These are phyloP conservation scores for Catotricha subobsoleta DNA, from an alignment of 2,888 invertebrate genomes.

Conservation along the genomic window DNA sequence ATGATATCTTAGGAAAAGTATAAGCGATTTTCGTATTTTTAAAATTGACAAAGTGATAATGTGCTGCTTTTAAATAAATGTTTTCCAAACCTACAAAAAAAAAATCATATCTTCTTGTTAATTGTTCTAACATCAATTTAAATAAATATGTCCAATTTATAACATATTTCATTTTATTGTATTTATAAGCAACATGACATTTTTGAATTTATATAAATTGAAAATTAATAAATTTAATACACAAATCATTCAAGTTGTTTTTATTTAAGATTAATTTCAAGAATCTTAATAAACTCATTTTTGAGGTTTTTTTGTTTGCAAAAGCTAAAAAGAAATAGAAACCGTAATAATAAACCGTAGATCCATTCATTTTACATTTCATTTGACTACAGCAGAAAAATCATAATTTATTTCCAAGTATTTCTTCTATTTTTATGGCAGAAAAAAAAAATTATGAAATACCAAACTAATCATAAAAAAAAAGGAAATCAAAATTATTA, in stretches of 20 bases:
- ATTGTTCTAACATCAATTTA: background rate
- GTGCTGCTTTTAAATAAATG: background rate
- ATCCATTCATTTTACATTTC: too few species aligned
- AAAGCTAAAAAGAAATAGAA: too few species aligned
- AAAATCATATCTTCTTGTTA: conserved; percentile 16
- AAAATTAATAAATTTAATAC: background rate
- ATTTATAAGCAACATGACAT: conserved; percentile 23
- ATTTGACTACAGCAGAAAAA: too few species aligned
- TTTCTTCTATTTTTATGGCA: too few species aligned
- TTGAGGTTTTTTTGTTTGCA: background rate
- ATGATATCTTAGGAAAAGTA: conserved; percentile 52
- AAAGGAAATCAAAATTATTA: too few species aligned
- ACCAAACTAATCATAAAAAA: too few species aligned
- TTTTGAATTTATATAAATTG: conserved; percentile 36
- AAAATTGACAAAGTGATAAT: background rate
- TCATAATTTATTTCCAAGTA: too few species aligned
- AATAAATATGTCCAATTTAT: background rate
- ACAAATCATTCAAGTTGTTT: background rate
- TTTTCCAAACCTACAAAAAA: conserved; percentile 32
- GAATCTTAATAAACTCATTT: background rate
- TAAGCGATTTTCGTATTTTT: conserved; percentile 22
- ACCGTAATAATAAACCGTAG: too few species aligned
- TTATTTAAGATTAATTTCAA: background rate
- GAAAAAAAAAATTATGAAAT: too few species aligned
- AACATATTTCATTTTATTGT: background rate